Evolutionary conservation across 2,113 vertebrate species (phyloP).

Genomic region (Calonectris borealis): DNA sequence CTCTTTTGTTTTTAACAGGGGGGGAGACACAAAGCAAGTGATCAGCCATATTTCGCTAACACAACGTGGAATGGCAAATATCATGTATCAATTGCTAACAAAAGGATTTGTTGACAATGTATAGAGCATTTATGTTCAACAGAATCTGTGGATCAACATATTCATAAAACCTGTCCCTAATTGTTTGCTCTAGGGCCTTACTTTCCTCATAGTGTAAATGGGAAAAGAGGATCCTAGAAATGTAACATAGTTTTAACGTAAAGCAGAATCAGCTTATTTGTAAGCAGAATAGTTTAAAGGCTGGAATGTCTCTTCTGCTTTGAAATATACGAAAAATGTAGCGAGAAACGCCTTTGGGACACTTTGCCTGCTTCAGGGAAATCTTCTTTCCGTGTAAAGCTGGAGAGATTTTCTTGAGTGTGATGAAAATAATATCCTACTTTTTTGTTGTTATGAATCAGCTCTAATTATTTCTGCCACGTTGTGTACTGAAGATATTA

Average conservation of each 20-base stretch:
- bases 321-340: background rate
- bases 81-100: background rate
- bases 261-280: background rate
- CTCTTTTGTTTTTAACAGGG: background rate
- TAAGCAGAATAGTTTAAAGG: background rate
- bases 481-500: background rate
- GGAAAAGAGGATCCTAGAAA: background rate
- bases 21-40: background rate
- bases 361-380: background rate
- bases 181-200: background rate
- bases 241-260: background rate
- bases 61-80: background rate
- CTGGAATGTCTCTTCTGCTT: background rate
- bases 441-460: background rate
- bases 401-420: background rate
- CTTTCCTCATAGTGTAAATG: background rate
- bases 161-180: background rate
- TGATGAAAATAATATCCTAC: background rate
- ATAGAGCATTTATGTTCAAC: background rate
- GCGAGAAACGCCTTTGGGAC: background rate
- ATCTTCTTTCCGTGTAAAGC: background rate
- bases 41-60: background rate
- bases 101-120: background rate
- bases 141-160: background rate
- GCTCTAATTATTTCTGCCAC: background rate